Base-by-base conservation (phyloP, 2,113 vertebrate genomes). In the Lonchura striata region DNA sequence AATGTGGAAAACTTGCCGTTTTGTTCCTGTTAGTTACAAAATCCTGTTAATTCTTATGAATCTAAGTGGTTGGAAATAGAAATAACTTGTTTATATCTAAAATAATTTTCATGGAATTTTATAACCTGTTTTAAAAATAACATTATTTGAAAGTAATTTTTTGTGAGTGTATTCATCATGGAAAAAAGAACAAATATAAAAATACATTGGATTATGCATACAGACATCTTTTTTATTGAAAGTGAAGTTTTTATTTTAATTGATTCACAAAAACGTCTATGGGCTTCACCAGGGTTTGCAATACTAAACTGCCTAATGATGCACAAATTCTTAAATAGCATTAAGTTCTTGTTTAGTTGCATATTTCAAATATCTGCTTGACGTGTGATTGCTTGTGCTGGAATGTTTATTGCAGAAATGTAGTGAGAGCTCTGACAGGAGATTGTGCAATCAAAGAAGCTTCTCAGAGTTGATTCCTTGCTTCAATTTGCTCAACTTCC, bases 321-420 rank as follows among this genome's bases (percentile, higher is more conserved):
- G 86, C 30, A 61, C 39, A 44, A 63, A 66, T 94, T 92, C 82
- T 91, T 60, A 68, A 86, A 53, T 31, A 56, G 24, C 24, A 59
- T 98, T 94, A 96, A 95, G 93, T 98, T 98, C 98, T 98, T 97
- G 98, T 98, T 98, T 96, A 97, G 98, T 98, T 96, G 95, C 98
- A 98, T 98, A 98, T 98, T 98, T 98, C 97, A 98, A 98, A 98
- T 99, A 97, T 98, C 98, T 98, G 22, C 96, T 97, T 98, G 98
- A 98, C 96, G n/a, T 98, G 98, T 98, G 97, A 97, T 95, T 98
- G 98, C 98, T 98, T 98, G 98, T 97, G 97, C 78, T 96, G 98
- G 98, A 98, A 98, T 98, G 97, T 95, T 96, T 86, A 39, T 77
- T 74, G 98, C 95, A 98, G 98, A 98, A 95, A 95, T 96, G 92